phyloP scores from a whole-genome alignment of 2,797 vertebrate species.

The Sparus aurata region DNA sequence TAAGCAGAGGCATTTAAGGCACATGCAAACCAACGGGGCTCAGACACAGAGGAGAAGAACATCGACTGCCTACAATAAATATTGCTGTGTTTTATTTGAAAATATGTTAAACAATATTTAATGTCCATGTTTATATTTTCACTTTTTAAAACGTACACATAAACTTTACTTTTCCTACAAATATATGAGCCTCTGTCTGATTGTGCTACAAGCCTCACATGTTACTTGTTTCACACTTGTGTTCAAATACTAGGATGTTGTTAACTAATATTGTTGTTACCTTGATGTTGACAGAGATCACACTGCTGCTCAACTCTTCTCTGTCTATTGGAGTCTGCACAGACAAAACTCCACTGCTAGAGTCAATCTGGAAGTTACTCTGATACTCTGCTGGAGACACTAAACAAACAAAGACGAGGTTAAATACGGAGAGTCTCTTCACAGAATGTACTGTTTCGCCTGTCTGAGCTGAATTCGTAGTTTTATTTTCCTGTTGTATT shows the following conservation, averaged over 20 bases:
- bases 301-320: slow-evolving; percentile 71
- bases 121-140: no score
- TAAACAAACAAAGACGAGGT: slow-evolving; percentile 50
- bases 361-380: slow-evolving; percentile 64
- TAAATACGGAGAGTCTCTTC: not conserved
- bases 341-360: slow-evolving; percentile 77
- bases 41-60: no score
- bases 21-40: no score
- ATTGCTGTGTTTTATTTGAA: no score
- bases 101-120: no score
- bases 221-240: no score
- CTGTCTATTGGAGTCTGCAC: slow-evolving; percentile 78
- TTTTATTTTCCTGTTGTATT: not conserved
- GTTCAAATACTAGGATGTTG: not conserved
- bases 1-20: no score
- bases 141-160: no score
- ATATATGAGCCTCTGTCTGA: no score
- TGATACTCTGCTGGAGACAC: slow-evolving; percentile 76
- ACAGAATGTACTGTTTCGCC: not conserved
- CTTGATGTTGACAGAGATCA: slow-evolving; percentile 81
- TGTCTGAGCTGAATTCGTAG: not conserved
- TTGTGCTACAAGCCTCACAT: no score
- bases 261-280: slow-evolving; percentile 77
- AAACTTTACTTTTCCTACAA: no score
- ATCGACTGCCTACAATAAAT: no score